Conservation (phyloP, 1,140 invertebrate genomes). For the Drosophila ironensis region DNA sequence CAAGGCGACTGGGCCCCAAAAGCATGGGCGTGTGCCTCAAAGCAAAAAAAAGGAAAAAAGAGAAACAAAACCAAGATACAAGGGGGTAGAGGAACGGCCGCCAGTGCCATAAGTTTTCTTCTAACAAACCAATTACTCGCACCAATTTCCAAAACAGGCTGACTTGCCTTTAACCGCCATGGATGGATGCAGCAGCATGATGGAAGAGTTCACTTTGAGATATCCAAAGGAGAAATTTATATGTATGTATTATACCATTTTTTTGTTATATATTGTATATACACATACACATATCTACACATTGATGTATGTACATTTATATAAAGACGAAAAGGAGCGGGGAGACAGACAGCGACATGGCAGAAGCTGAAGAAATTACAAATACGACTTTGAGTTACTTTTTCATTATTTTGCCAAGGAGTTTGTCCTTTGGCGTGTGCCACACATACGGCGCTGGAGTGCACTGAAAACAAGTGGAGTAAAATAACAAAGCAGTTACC, state of each 20-base stretch:
- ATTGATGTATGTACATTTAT: background rate
- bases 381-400: constrained; percentile 79
- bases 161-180: constrained; percentile 51
- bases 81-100: background rate
- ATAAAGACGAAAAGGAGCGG: background rate
- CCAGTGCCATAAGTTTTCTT: constrained; percentile 68
- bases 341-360: constrained; percentile 16
- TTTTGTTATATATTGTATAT: too few species aligned
- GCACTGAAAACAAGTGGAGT: background rate
- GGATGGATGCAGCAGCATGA: constrained; percentile 42
- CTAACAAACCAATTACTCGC: constrained; percentile 79
- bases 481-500: too few species aligned
- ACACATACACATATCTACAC: background rate
- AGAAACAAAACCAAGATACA: background rate
- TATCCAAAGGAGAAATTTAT: constrained; percentile 11
- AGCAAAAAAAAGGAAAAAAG: too few species aligned
- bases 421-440: constrained; percentile 72
- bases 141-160: constrained; percentile 72
- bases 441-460: constrained; percentile 19
- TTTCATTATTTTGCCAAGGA: constrained; percentile 78
- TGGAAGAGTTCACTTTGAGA: constrained; percentile 76
- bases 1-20: too few species aligned
- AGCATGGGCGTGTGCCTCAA: too few species aligned
- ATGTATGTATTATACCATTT: too few species aligned
- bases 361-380: constrained; percentile 65